Evolutionary conservation across 2,888 invertebrate species (phyloP).

Genomic region (Oscheius sp.): DNA sequence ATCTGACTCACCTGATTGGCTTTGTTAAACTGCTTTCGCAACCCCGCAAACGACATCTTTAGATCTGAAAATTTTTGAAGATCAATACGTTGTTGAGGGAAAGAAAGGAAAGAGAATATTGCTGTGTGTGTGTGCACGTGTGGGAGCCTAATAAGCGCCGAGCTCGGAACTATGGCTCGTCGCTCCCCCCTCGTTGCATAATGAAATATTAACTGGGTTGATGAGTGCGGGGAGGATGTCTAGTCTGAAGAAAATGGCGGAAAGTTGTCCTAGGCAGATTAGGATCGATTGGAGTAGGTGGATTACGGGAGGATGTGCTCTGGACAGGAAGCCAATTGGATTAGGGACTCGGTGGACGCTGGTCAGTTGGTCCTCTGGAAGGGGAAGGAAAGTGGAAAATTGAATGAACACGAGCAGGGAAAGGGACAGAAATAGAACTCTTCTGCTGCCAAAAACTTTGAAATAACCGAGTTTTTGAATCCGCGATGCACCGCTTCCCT

Average conservation of each 20-base stretch:
- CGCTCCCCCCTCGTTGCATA: conserved; percentile 15
- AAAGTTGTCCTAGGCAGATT: not conserved
- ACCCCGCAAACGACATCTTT: conserved; percentile 96
- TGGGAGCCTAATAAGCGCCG: conserved; percentile 26
- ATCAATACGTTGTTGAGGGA: not conserved
- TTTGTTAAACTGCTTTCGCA: conserved; percentile 99
- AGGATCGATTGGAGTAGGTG: not conserved
- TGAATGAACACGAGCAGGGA: too few species aligned
- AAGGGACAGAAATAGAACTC: too few species aligned
- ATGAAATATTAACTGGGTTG: conserved; percentile 32
- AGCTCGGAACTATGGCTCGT: conserved; percentile 10
- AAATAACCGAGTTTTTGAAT: too few species aligned
- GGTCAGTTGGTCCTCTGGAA: too few species aligned
- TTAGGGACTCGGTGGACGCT: too few species aligned
- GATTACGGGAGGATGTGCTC: not conserved
- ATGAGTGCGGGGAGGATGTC: conserved; percentile 10
- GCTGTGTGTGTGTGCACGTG: not conserved
- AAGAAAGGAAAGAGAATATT: not conserved
- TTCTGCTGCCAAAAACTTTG: too few species aligned
- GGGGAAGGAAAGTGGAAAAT: too few species aligned
- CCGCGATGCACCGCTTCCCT: too few species aligned
- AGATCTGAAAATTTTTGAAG: conserved; percentile 18
- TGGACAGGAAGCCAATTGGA: too few species aligned
- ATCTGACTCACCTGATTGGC: conserved; percentile 88
- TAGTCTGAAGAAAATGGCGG: not conserved